A percentile compares a stretch with the other conserved stretches of the same genome.
phyloP scores from a whole-genome alignment of 2,888 invertebrate species.

The Lysandra bellargus region DNA sequence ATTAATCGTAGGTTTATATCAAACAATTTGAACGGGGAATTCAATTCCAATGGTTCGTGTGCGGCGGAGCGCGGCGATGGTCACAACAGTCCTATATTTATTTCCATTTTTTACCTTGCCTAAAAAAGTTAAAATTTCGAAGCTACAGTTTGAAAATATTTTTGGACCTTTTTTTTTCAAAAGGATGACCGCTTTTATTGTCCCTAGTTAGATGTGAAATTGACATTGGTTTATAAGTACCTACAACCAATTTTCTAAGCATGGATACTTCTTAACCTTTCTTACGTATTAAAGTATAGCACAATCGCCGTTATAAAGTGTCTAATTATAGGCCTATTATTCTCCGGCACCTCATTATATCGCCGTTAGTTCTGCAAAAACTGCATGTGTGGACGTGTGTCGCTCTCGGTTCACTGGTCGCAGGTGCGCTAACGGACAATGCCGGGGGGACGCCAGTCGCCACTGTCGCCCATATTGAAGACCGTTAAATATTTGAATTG shows the following conservation, averaged over 20 bases:
- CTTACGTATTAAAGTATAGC: background rate
- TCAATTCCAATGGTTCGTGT: background rate
- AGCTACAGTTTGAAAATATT: background rate
- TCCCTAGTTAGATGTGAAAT: background rate
- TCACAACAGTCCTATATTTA: constrained; percentile 8
- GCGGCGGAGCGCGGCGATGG: background rate
- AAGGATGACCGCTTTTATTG: background rate
- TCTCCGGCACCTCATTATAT: constrained; percentile 13
- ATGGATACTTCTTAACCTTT: background rate
- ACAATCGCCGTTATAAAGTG: background rate
- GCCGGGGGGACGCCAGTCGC: constrained; percentile 39
- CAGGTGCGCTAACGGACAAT: constrained; percentile 76
- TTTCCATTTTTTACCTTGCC: background rate
- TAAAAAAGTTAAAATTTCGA: background rate
- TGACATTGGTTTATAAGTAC: background rate
- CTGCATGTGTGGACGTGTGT: constrained; percentile 54
- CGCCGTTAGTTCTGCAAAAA: constrained; percentile 37
- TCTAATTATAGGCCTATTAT: constrained; percentile 21
- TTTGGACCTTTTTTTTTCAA: background rate
- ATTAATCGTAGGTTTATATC: constrained; percentile 20
- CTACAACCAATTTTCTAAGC: background rate
- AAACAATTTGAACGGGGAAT: constrained; percentile 21
- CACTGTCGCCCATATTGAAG: constrained; percentile 32
- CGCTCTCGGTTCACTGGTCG: constrained; percentile 74
- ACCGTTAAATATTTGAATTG: constrained; percentile 38